Base-by-base conservation (phyloP, 1,140 invertebrate species). In the Probaryconus sp. region DNA sequence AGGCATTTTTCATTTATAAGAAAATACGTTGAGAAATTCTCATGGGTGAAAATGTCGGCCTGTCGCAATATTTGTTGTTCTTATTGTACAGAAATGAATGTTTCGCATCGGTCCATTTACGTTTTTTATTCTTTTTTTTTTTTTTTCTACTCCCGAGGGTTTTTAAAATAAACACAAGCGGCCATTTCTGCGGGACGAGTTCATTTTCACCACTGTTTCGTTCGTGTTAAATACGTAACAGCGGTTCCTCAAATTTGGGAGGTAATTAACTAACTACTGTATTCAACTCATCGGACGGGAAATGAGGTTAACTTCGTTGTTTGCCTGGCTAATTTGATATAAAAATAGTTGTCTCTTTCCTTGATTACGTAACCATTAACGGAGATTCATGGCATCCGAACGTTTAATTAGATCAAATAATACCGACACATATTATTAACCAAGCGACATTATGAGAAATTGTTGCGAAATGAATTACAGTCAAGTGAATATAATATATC, bases 1-100 rank as follows among this genome's bases (percentile, higher is more conserved):
- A 76, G 53, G 74, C 73, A 78, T 79, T 83, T 81, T 82, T 71
- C 76, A 81, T 83, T 82, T 82, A 78, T 80, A 81, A 84, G 82
- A 83, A 83, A 83, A 82, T 76, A 83, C 74, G 70, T 53, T 74
- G 61, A 63, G 24, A 75, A 79, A 81, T 82, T 77, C 78, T 70
- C 77, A 45, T 31, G 65, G 76, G 65, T 55, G 45, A 58, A 21
- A 51, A 60, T 28, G 43, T 45, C 14, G 43, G 38, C 38, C 60
- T 45, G 47, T 37, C 43, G 37, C 68, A 20, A 55, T 53, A 30
- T 73, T 55, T 71, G 69, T 80, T 74, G 64, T 78, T 63, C 69
- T 79, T 78, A 77, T 80, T 79, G 79, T 76, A 65, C 40, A 60
- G 68, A 76, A 81, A 82, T 74, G 51, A 28, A 58, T 70, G 80